Percentiles rank a stretch among this genome's conserved stretches.
These are phyloP conservation scores for Osmerus mordax DNA, from an alignment of 2,113 vertebrate genomes.

Conservation along the genomic window DNA sequence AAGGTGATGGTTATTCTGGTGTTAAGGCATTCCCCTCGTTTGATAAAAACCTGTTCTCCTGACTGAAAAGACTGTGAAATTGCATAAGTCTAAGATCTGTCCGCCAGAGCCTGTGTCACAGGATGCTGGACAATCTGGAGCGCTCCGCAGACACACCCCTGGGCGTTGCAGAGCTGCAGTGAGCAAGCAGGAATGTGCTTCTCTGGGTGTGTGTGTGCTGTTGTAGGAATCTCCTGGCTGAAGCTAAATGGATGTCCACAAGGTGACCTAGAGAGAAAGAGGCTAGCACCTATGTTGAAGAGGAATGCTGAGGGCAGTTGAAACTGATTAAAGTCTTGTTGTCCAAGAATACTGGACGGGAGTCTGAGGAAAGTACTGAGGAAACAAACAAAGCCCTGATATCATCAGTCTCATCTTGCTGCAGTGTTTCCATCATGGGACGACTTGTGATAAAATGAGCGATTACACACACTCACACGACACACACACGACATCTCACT, in stretches of 20 bases:
- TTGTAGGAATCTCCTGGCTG: slow-evolving; percentile 56
- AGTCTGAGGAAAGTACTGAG: too few species aligned
- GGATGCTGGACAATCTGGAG: too few species aligned
- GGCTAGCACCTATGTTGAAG: neutral
- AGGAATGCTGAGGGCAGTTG: too few species aligned
- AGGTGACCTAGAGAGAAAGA: neutral
- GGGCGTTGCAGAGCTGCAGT: neutral
- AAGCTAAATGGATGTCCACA: slow-evolving; percentile 16
- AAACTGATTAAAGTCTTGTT: too few species aligned
- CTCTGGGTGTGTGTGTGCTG: slow-evolving; percentile 27
- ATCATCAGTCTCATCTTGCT: too few species aligned
- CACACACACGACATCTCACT: too few species aligned
- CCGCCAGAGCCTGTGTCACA: slow-evolving; percentile 33
- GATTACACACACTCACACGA: too few species aligned
- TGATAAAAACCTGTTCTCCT: slow-evolving; percentile 45
- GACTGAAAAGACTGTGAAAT: slow-evolving; percentile 51
- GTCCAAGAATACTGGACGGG: too few species aligned
- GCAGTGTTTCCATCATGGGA: too few species aligned
- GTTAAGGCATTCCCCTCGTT: slow-evolving; percentile 69
- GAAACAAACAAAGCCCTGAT: neutral
- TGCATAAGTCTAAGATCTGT: slow-evolving; percentile 66
- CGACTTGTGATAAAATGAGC: too few species aligned
- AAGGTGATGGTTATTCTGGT: slow-evolving; percentile 48
- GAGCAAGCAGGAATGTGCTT: slow-evolving; percentile 23
- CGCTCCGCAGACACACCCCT: too few species aligned